phyloP scores from a whole-genome alignment of 2,888 invertebrate species.

The Slavum lentiscoides region DNA sequence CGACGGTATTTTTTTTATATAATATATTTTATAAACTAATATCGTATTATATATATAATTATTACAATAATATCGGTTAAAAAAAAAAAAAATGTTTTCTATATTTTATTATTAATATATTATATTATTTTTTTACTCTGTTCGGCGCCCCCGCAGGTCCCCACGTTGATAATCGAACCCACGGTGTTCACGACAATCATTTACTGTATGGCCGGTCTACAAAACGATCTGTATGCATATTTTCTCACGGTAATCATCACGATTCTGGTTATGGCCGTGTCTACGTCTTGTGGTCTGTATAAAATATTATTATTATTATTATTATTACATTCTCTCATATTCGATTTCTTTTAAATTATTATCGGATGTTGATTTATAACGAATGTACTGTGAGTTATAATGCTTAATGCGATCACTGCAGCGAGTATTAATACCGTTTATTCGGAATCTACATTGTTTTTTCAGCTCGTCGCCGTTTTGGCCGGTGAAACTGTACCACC shows the following conservation, averaged over 20 bases:
- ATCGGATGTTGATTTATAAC: neutral
- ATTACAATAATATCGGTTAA: neutral
- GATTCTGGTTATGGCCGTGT: constrained; percentile 80
- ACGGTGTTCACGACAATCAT: constrained; percentile 77
- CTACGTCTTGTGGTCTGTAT: constrained; percentile 79
- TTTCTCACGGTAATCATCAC: constrained; percentile 70
- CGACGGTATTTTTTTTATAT: neutral
- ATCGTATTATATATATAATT: too few species aligned
- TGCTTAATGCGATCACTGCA: too few species aligned
- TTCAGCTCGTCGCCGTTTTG: constrained; percentile 68
- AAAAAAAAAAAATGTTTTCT: neutral
- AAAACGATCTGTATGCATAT: constrained; percentile 71
- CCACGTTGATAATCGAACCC: constrained; percentile 82
- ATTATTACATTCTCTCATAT: neutral
- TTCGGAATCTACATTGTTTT: too few species aligned
- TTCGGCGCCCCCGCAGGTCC: constrained; percentile 66
- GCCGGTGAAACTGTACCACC: constrained; percentile 73
- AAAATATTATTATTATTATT: too few species aligned
- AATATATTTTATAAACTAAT: too few species aligned
- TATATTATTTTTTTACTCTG: constrained; percentile 3
- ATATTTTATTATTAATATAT: constrained; percentile 29
- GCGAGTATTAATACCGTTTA: too few species aligned
- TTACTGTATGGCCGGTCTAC: constrained; percentile 85
- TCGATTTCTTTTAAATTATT: neutral
- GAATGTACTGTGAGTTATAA: too few species aligned